These are phyloP conservation scores for Poeciliopsis infans DNA, from an alignment of 2,797 vertebrate species.

Conservation along the genomic window DNA sequence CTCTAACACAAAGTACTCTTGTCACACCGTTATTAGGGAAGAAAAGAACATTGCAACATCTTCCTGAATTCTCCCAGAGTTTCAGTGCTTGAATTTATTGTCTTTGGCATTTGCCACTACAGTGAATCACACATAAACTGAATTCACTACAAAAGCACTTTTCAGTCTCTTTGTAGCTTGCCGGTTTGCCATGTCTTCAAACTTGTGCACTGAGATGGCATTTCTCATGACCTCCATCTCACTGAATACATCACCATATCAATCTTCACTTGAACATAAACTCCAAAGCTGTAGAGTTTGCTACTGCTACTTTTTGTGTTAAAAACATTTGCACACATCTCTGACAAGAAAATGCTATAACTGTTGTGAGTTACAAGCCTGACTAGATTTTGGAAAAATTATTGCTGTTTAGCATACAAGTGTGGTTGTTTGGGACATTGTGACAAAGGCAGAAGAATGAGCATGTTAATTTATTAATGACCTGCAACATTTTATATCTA, in stretches of 20 bases:
- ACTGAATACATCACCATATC: neutral
- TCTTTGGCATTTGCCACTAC: neutral
- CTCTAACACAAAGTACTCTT: neutral
- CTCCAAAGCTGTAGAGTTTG: neutral
- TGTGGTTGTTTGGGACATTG: slow-evolving; percentile 87
- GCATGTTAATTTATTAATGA: slow-evolving; percentile 96
- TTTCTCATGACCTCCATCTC: neutral
- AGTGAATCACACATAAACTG: neutral
- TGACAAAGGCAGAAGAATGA: slow-evolving; percentile 85
- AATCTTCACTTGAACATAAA: neutral
- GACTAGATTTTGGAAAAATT: neutral
- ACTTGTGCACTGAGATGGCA: neutral
- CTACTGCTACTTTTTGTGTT: neutral
- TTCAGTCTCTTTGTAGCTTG: neutral
- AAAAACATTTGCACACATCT: neutral
- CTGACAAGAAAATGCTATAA: neutral
- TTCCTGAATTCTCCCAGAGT: neutral
- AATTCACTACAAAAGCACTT: neutral
- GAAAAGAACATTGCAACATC: neutral
- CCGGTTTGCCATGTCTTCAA: neutral
- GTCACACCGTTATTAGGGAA: neutral
- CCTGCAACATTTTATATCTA: slow-evolving; percentile 92
- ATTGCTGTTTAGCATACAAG: slow-evolving; percentile 82
- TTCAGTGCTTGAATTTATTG: neutral
- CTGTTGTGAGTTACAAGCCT: neutral